phyloP scores from a whole-genome alignment of 2,113 vertebrate species.

The Chaetorhynchus papuensis region DNA sequence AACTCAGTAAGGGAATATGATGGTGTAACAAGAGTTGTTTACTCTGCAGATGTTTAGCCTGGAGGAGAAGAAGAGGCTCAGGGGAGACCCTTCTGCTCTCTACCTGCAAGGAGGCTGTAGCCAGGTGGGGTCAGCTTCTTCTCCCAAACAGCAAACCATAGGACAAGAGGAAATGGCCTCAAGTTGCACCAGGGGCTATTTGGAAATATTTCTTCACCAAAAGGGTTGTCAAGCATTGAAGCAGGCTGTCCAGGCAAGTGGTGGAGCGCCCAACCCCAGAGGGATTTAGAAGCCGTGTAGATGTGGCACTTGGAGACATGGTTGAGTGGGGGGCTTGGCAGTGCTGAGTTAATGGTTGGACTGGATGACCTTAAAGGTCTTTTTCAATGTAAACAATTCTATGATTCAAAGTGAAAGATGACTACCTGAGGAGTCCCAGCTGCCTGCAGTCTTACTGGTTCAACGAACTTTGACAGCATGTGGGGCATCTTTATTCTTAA shows the following conservation, averaged over 20 bases:
- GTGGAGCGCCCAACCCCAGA: not conserved
- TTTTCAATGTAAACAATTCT: not conserved
- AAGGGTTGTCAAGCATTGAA: not conserved
- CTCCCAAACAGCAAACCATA: not conserved
- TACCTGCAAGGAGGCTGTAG: not conserved
- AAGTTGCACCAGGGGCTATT: not conserved
- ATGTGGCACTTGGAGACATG: not conserved
- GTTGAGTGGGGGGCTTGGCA: not conserved
- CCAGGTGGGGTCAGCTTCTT: not conserved
- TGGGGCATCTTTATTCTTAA: not conserved
- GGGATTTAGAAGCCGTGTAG: not conserved
- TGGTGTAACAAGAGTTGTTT: not conserved
- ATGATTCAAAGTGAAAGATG: not conserved
- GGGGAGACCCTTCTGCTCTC: not conserved
- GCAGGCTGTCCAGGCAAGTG: not conserved
- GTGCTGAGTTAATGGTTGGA: not conserved
- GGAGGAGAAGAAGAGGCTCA: not conserved
- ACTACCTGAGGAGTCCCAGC: not conserved
- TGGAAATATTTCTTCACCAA: not conserved
- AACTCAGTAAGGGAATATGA: not conserved
- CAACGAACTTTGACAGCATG: not conserved
- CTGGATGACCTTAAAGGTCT: not conserved
- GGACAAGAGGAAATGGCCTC: not conserved
- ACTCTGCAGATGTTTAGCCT: not conserved
- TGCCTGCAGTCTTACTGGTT: not conserved